Evolutionary conservation across 2,797 vertebrate genomes (phyloP).

Genomic region (Lateolabrax maculatus): DNA sequence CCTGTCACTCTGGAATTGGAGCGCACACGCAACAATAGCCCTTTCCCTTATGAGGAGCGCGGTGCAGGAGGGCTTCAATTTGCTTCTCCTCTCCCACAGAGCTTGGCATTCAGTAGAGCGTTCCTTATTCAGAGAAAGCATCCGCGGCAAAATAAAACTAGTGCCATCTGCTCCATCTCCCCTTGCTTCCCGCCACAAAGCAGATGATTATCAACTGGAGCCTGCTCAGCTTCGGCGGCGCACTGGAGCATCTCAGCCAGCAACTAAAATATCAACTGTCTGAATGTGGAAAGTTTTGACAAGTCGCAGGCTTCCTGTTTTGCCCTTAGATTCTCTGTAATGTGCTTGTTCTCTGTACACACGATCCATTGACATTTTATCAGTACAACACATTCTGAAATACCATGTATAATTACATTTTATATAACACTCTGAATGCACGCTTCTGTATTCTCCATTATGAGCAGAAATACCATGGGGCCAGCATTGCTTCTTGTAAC

Average conservation of each 20-base stretch:
- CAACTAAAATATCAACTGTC: constrained; percentile 73
- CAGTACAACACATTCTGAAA: constrained; percentile 51
- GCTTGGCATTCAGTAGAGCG: constrained; percentile 84
- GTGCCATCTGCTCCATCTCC: constrained; percentile 82
- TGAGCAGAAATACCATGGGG: constrained; percentile 32
- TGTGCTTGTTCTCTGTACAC: constrained; percentile 51
- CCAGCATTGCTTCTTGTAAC: constrained; percentile 13
- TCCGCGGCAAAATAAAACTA: constrained; percentile 80
- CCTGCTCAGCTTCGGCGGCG: constrained; percentile 69
- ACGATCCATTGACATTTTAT: constrained; percentile 62
- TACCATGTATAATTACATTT: constrained; percentile 58
- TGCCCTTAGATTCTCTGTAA: constrained; percentile 41
- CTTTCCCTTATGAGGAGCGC: constrained; percentile 61
- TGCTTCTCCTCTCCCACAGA: constrained; percentile 79
- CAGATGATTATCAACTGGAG: constrained; percentile 83
- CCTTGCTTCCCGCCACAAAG: constrained; percentile 76
- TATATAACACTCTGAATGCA: constrained; percentile 47
- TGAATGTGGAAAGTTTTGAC: constrained; percentile 69
- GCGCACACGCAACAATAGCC: constrained; percentile 74
- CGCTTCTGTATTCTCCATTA: constrained; percentile 30
- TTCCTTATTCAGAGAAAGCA: constrained; percentile 85
- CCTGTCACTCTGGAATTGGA: constrained; percentile 76
- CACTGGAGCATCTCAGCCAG: constrained; percentile 67
- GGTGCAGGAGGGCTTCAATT: constrained; percentile 81
- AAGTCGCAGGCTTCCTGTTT: constrained; percentile 63